A percentile compares a stretch with the other conserved stretches of the same genome.
Conservation (phyloP, 2,888 invertebrate species). For the Nematopogon swammerdamellus region DNA sequence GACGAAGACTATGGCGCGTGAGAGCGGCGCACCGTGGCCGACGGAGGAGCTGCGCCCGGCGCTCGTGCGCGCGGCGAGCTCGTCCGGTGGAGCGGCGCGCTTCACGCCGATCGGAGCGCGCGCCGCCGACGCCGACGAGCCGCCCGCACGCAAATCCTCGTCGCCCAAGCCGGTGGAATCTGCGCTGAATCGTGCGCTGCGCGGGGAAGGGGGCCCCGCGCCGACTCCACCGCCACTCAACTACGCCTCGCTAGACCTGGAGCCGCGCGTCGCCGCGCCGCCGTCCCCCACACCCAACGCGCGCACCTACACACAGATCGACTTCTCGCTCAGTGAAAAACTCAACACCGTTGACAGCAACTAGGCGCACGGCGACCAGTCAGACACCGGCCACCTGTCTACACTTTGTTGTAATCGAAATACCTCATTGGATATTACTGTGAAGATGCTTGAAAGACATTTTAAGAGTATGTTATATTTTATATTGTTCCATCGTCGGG, state of each 20-base stretch:
- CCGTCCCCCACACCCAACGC: slow-evolving; percentile 15
- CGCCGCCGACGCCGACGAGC: slow-evolving; percentile 16
- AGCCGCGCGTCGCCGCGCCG: slow-evolving; percentile 32
- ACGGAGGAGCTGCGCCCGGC: slow-evolving; percentile 18
- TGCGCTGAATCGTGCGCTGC: slow-evolving; percentile 12
- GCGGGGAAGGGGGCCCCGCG: slow-evolving; percentile 3
- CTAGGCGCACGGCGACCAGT: not conserved
- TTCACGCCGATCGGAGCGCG: slow-evolving; percentile 18
- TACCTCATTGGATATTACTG: no score
- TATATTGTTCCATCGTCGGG: no score
- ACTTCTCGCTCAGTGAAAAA: slow-evolving; percentile 66
- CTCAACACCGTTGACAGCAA: slow-evolving; percentile 20
- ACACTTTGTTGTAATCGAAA: no score
- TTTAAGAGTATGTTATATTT: no score
- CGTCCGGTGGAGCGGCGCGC: slow-evolving; percentile 10
- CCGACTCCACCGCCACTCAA: slow-evolving; percentile 20
- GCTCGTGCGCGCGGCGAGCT: slow-evolving; percentile 13
- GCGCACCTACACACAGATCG: slow-evolving; percentile 76
- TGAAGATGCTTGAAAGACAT: no score
- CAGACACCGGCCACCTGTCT: no score
- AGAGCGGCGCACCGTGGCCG: slow-evolving; percentile 18
- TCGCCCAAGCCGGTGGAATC: slow-evolving; percentile 17
- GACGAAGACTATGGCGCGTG: slow-evolving; percentile 30
- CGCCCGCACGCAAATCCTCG: slow-evolving; percentile 8
- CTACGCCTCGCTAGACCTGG: slow-evolving; percentile 46